A percentile compares a stretch with the other conserved stretches of the same genome.
phyloP scores from a whole-genome alignment of 2,797 vertebrate species.

The Argentina silus region DNA sequence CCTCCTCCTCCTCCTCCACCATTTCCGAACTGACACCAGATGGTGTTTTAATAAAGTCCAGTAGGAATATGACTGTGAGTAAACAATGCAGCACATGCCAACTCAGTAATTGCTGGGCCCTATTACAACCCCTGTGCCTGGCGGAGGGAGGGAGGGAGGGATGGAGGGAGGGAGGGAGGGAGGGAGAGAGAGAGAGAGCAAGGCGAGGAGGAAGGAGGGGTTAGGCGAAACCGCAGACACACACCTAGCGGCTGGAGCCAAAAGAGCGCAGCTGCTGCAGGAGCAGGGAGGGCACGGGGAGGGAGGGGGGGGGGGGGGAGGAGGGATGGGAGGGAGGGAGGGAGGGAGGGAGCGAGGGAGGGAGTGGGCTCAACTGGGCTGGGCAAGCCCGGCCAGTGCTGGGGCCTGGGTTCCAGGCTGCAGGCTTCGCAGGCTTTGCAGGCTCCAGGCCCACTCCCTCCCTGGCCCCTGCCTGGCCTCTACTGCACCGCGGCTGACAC shows the following conservation, averaged over 20 bases:
- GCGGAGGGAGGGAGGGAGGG: conserved; percentile 59
- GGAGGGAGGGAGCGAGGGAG: conserved; percentile 72
- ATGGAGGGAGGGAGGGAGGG: conserved; percentile 31
- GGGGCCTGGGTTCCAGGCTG: conserved; percentile 45
- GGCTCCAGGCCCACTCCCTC: conserved; percentile 66
- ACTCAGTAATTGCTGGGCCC: conserved; percentile 99
- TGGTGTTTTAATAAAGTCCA: conserved; percentile 99
- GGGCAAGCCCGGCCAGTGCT: conserved; percentile 61
- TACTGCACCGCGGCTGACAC: background rate
- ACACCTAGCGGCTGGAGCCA: conserved; percentile 88
- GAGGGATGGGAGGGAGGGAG: conserved; percentile 75
- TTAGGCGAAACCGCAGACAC: conserved; percentile 14
- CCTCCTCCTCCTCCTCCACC: conserved; percentile 45
- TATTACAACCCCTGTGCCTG: conserved; percentile 95
- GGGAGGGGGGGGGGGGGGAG: conserved; percentile 79
- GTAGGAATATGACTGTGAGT: conserved; percentile 99
- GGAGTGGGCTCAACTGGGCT: conserved; percentile 46
- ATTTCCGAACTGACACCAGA: conserved; percentile 96
- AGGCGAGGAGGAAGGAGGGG: conserved; percentile 33
- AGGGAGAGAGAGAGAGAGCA: conserved; percentile 30
- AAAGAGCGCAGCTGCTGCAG: conserved; percentile 91
- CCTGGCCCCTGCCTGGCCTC: background rate
- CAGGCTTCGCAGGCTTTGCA: conserved; percentile 69
- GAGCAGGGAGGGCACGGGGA: conserved; percentile 77
- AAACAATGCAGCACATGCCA: conserved; percentile 98